phyloP scores from a whole-genome alignment of 2,113 vertebrate genomes.

The Poeciliopsis prolifica region DNA sequence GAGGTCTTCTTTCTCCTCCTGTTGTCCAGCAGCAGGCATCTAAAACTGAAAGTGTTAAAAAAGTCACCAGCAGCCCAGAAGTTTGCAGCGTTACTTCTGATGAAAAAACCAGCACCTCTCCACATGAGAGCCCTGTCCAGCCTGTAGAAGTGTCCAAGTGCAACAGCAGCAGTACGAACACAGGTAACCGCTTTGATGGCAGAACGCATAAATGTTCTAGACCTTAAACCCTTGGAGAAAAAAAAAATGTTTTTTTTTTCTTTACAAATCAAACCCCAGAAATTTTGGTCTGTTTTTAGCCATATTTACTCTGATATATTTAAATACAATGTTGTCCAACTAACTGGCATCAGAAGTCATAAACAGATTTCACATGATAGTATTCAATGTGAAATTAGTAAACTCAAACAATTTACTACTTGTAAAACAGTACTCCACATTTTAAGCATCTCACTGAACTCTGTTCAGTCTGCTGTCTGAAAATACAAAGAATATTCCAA shows the following conservation, averaged over 20 bases:
- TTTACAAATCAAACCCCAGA: background rate
- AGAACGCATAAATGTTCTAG: background rate
- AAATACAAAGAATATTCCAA: background rate
- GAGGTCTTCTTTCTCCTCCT: constrained; percentile 8
- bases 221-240: background rate
- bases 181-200: constrained; percentile 56
- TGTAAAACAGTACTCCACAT: too few species aligned
- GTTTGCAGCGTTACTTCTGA: constrained; percentile 21
- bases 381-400: background rate
- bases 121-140: constrained; percentile 41
- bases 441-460: too few species aligned
- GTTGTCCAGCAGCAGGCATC: constrained; percentile 29
- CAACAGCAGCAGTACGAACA: constrained; percentile 67
- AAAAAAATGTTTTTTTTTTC: background rate
- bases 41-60: constrained; percentile 50
- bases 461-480: background rate
- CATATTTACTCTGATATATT: background rate
- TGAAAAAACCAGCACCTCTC: constrained; percentile 41
- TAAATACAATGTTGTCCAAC: background rate
- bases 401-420: background rate
- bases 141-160: constrained; percentile 63
- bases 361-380: background rate
- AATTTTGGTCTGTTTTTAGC: background rate
- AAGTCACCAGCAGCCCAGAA: constrained; percentile 22
- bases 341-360: background rate